Evolutionary conservation across 2,113 vertebrate species (phyloP).

Genomic region (Mustelus asterias): DNA sequence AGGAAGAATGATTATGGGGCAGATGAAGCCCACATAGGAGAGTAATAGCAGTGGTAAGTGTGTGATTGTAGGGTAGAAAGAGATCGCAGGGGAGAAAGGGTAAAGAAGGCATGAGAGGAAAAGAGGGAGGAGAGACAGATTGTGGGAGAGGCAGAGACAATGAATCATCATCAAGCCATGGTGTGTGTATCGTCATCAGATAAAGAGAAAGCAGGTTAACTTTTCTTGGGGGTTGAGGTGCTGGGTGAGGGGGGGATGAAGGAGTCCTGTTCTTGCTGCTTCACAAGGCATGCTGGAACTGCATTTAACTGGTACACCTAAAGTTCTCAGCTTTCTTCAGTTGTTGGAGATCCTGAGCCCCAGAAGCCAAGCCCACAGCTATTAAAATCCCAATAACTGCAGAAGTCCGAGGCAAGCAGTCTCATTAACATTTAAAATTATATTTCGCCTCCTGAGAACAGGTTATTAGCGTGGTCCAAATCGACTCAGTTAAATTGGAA

Average conservation of each 20-base stretch:
- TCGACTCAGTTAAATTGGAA: not conserved
- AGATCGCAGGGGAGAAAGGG: not conserved
- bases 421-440: not conserved
- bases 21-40: not conserved
- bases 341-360: not conserved
- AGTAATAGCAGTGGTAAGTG: not conserved
- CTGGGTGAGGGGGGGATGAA: not conserved
- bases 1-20: not conserved
- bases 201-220: not conserved
- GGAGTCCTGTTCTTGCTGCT: not conserved
- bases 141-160: not conserved
- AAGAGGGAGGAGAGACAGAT: not conserved
- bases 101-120: not conserved
- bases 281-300: not conserved
- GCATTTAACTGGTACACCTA: not conserved
- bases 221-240: not conserved
- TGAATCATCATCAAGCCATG: not conserved
- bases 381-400: not conserved
- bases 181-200: not conserved
- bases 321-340: not conserved
- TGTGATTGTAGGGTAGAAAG: not conserved
- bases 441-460: not conserved
- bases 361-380: not conserved
- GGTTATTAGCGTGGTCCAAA: not conserved
- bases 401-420: not conserved